A percentile compares a stretch with the other conserved stretches of the same genome.
Conservation (phyloP, 2,888 invertebrate species). For the Leptopilina drosophilae region DNA sequence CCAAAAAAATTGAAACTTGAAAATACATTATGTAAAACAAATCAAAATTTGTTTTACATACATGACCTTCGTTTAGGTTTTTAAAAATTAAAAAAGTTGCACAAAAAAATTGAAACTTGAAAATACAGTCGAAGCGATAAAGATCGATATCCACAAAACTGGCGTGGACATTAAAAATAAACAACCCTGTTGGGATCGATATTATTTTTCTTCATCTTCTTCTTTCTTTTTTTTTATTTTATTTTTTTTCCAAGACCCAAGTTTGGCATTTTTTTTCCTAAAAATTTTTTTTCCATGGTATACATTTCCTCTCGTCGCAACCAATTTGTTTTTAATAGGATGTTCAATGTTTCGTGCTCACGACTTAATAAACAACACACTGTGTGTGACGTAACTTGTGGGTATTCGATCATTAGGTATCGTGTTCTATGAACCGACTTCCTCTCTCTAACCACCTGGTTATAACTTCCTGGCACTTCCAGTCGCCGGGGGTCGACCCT, state of each 20-base stretch:
- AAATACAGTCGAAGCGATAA: too few species aligned
- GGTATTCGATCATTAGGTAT: slow-evolving; percentile 18
- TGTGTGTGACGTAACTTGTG: not conserved
- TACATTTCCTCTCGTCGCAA: slow-evolving; percentile 1
- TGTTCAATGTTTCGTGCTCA: slow-evolving; percentile 1
- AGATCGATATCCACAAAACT: too few species aligned
- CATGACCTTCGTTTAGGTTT: too few species aligned
- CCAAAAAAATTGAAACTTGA: too few species aligned
- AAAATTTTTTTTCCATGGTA: not conserved
- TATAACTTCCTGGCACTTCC: slow-evolving; percentile 7
- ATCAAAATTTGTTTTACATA: too few species aligned
- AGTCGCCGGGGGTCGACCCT: slow-evolving; percentile 21
- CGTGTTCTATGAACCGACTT: slow-evolving; percentile 11
- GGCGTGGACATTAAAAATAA: too few species aligned
- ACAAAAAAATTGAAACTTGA: too few species aligned
- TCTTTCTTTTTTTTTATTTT: slow-evolving; percentile 58
- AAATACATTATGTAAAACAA: too few species aligned
- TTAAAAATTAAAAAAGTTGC: too few species aligned
- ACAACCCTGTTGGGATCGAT: slow-evolving; percentile 70
- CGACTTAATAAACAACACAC: slow-evolving; percentile 8
- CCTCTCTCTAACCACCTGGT: slow-evolving; percentile 14
- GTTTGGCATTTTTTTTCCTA: slow-evolving; percentile 45
- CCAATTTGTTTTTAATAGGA: slow-evolving; percentile 28
- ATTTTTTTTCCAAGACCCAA: slow-evolving; percentile 66
- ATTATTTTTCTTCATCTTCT: slow-evolving; percentile 64